Conservation (phyloP, 2,888 invertebrate genomes). For the Sipha maydis region DNA sequence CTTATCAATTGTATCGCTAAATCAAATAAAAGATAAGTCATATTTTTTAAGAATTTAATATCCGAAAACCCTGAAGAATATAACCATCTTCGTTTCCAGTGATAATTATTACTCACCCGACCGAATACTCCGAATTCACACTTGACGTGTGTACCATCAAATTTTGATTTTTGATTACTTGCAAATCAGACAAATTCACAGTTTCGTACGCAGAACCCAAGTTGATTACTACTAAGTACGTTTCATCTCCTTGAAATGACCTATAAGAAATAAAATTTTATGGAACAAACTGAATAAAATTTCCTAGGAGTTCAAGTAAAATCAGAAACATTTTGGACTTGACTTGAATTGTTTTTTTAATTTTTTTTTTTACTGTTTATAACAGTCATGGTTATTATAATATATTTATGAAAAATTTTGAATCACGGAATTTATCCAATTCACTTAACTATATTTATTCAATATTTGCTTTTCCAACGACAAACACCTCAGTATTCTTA, state of each 20-base stretch:
- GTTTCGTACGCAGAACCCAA: conserved; percentile 70
- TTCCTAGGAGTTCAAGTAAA: not conserved
- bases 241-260: conserved; percentile 54
- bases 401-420: no score
- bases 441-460: no score
- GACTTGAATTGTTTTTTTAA: no score
- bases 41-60: not conserved
- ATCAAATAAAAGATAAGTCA: conserved; percentile 69
- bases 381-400: no score
- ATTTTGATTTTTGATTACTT: not conserved
- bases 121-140: conserved; percentile 59
- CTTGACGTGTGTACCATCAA: conserved; percentile 62
- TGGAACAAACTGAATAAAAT: not conserved
- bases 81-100: not conserved
- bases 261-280: not conserved
- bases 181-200: conserved; percentile 69
- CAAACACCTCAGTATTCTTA: no score
- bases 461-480: no score
- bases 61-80: not conserved
- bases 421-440: no score
- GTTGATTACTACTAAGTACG: conserved; percentile 71
- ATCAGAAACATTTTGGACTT: not conserved
- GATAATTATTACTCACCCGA: conserved; percentile 58
- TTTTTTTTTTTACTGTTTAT: no score
- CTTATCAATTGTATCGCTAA: conserved; percentile 74